phyloP scores from a whole-genome alignment of 2,113 vertebrate genomes.

The Petrocephalus zakoni region DNA sequence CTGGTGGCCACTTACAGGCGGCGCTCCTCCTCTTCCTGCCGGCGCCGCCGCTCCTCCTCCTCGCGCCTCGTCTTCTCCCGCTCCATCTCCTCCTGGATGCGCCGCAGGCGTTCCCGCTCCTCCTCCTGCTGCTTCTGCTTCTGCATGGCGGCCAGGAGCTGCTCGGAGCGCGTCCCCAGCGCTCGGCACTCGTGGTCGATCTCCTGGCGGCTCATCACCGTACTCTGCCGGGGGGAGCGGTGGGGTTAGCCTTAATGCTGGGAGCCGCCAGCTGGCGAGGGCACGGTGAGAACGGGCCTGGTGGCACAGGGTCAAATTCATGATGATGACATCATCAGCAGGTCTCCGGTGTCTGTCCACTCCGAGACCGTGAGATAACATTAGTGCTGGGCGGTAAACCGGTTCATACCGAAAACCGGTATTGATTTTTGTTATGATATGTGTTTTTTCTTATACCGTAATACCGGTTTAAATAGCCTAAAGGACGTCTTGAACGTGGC shows the following conservation, averaged over 20 bases:
- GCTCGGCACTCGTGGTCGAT: slow-evolving; percentile 80
- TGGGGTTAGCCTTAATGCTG: too few species aligned
- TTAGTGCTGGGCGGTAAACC: too few species aligned
- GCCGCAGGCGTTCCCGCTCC: slow-evolving; percentile 78
- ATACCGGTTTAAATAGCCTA: too few species aligned
- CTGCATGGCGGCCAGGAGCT: slow-evolving; percentile 79
- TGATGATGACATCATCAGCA: neutral
- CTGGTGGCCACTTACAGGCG: slow-evolving; percentile 65
- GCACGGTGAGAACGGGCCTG: neutral
- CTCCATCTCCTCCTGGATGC: slow-evolving; percentile 94
- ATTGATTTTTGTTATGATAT: too few species aligned
- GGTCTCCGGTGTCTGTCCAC: neutral
- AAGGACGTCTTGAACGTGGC: too few species aligned
- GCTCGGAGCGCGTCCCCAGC: slow-evolving; percentile 79
- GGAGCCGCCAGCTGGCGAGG: neutral
- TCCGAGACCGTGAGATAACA: neutral
- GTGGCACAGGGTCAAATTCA: neutral
- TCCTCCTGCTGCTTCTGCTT: slow-evolving; percentile 92
- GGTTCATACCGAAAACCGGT: too few species aligned
- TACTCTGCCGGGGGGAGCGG: slow-evolving; percentile 52
- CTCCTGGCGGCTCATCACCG: slow-evolving; percentile 76
- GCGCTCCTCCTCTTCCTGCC: slow-evolving; percentile 82
- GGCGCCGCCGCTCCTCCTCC: slow-evolving; percentile 72
- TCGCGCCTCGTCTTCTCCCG: slow-evolving; percentile 77
- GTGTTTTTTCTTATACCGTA: too few species aligned